Evolutionary conservation across 2,888 invertebrate genomes (phyloP).

Genomic region (Clivina fossor): DNA sequence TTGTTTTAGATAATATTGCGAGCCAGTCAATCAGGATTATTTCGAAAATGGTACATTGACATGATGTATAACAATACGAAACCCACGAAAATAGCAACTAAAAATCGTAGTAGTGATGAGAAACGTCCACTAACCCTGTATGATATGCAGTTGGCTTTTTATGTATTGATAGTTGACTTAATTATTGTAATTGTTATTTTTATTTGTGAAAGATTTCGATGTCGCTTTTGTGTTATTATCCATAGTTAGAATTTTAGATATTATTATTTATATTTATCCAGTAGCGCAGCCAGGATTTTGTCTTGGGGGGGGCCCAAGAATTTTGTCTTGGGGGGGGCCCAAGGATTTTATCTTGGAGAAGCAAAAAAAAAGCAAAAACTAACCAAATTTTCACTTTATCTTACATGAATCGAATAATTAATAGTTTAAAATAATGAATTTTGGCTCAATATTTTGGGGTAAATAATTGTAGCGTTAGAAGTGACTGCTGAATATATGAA

Average conservation of each 20-base stretch:
- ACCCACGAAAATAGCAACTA: too few relatives aligned
- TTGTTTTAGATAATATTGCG: slow-evolving; percentile 11
- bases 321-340: too few relatives aligned
- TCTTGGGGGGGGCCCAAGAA: too few relatives aligned
- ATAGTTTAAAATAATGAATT: too few relatives aligned
- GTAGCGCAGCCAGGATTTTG: too few relatives aligned
- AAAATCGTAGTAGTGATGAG: background rate
- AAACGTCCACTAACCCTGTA: background rate
- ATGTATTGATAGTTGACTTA: slow-evolving; percentile 10
- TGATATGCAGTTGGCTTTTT: slow-evolving; percentile 20
- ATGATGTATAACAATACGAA: slow-evolving; percentile 36
- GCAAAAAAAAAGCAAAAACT: too few relatives aligned
- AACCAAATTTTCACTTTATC: too few relatives aligned
- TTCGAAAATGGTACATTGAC: slow-evolving; percentile 51
- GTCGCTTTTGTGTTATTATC: background rate
- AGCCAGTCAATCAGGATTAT: slow-evolving; percentile 49
- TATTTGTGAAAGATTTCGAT: background rate
- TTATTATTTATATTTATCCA: background rate
- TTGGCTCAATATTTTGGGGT: too few relatives aligned
- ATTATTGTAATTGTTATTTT: background rate
- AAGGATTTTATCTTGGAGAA: too few relatives aligned
- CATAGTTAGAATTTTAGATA: background rate
- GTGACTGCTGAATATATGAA: too few relatives aligned
- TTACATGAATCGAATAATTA: too few relatives aligned
- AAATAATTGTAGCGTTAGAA: too few relatives aligned